Conservation (phyloP, 30 jellyfish, hydroid and myxozoan genomes). For the Hydractinia echinata region DNA sequence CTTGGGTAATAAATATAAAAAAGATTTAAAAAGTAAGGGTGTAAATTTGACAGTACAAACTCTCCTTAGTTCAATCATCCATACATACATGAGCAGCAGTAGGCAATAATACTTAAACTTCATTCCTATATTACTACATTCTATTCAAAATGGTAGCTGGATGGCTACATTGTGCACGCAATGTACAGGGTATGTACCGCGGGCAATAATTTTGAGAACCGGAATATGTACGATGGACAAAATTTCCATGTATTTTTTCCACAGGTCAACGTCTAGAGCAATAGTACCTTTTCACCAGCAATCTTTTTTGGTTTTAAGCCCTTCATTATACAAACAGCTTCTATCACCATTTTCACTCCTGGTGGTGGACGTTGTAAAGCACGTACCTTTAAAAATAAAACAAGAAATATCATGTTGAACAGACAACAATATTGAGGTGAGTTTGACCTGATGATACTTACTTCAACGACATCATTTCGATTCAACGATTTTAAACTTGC, state of each 20-base stretch:
- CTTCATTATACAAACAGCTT: slow-evolving; percentile 93
- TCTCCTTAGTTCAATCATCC: neutral
- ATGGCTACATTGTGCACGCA: too few species aligned
- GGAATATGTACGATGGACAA: too few species aligned
- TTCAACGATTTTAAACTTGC: slow-evolving; percentile 88
- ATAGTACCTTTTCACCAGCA: slow-evolving; percentile 88
- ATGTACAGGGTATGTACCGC: too few species aligned
- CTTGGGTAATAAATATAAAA: slow-evolving; percentile 7
- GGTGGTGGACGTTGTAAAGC: slow-evolving; percentile 98
- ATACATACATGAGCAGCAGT: too few species aligned
- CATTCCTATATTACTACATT: too few species aligned
- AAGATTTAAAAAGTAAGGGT: neutral
- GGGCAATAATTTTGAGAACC: too few species aligned
- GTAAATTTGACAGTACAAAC: neutral
- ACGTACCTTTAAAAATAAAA: slow-evolving; percentile 59
- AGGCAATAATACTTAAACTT: too few species aligned
- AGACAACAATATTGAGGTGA: neutral
- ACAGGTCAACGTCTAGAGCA: neutral
- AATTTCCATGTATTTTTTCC: too few species aligned
- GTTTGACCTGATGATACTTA: slow-evolving; percentile 9
- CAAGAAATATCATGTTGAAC: neutral
- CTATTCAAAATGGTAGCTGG: too few species aligned
- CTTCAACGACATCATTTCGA: slow-evolving; percentile 96
- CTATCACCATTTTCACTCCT: slow-evolving; percentile 93
- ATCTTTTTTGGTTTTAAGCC: slow-evolving; percentile 89